A percentile compares a stretch with the other conserved stretches of the same genome.
phyloP scores from a whole-genome alignment of 2,888 invertebrate genomes.

The Sinohyriopsis cumingii region DNA sequence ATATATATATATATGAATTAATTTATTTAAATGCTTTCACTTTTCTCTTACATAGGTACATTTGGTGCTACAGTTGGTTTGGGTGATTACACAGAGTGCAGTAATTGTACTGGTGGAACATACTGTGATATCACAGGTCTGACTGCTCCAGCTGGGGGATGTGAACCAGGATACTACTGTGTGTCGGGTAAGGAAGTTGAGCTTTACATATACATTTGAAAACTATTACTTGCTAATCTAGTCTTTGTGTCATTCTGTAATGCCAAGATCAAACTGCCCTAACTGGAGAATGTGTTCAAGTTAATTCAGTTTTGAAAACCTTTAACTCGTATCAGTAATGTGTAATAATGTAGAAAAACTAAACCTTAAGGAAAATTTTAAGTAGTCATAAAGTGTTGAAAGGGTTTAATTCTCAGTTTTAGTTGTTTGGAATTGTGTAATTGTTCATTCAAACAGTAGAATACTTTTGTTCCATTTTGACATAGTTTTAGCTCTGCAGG shows the following conservation, averaged over 20 bases:
- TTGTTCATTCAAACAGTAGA: no score
- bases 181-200: constrained; percentile 43
- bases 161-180: constrained; percentile 65
- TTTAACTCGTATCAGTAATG: no score
- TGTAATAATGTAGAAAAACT: no score
- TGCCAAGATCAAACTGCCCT: constrained; percentile 49
- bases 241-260: no score
- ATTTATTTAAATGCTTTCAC: not conserved
- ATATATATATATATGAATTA: not conserved
- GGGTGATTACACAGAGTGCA: constrained; percentile 59
- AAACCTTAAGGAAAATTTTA: no score
- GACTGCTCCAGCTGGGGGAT: constrained; percentile 55
- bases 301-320: no score
- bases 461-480: no score
- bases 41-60: constrained; percentile 47
- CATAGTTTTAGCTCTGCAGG: no score
- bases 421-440: no score
- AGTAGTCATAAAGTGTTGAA: no score
- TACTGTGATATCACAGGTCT: constrained; percentile 65
- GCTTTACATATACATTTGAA: not conserved
- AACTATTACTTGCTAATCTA: no score
- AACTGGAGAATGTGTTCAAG: constrained; percentile 58
- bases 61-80: constrained; percentile 60
- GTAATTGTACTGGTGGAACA: constrained; percentile 60
- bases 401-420: no score